A percentile compares a stretch with the other conserved stretches of the same genome.
These are phyloP conservation scores for Oxygymnocypris stewartii DNA, from an alignment of 2,113 vertebrate species.

Conservation along the genomic window DNA sequence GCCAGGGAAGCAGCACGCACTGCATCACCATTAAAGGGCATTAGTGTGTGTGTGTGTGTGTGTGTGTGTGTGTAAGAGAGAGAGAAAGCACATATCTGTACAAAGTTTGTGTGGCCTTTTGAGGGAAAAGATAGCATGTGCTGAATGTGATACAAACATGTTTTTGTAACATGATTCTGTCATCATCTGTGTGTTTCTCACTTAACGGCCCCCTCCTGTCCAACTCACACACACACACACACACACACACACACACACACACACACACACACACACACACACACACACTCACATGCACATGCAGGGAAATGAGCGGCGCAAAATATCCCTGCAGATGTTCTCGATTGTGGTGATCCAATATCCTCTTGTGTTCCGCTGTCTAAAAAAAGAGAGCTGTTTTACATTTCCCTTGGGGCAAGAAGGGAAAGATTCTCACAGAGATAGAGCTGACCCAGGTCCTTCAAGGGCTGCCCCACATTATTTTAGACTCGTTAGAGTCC, in stretches of 20 bases:
- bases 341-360: conserved; percentile 61
- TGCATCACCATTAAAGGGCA: conserved; percentile 56
- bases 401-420: conserved; percentile 44
- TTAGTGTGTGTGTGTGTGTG: conserved; percentile 43
- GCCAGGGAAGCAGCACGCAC: conserved; percentile 48
- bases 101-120: conserved; percentile 21
- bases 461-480: conserved; percentile 35
- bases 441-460: conserved; percentile 42
- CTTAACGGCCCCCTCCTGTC: not conserved
- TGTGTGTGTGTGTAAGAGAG: conserved; percentile 31
- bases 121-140: conserved; percentile 28
- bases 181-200: conserved; percentile 28
- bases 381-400: conserved; percentile 53
- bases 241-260: not conserved
- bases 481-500: conserved; percentile 31
- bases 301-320: conserved; percentile 33
- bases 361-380: conserved; percentile 56
- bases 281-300: conserved; percentile 17
- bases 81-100: conserved; percentile 19
- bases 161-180: conserved; percentile 33
- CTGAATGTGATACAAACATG: not conserved
- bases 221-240: not conserved
- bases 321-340: conserved; percentile 64
- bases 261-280: not conserved
- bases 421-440: conserved; percentile 58